Percentiles rank a stretch among this genome's conserved stretches.
phyloP scores from a whole-genome alignment of 2,888 invertebrate species.

The Augochlorella aurata region DNA sequence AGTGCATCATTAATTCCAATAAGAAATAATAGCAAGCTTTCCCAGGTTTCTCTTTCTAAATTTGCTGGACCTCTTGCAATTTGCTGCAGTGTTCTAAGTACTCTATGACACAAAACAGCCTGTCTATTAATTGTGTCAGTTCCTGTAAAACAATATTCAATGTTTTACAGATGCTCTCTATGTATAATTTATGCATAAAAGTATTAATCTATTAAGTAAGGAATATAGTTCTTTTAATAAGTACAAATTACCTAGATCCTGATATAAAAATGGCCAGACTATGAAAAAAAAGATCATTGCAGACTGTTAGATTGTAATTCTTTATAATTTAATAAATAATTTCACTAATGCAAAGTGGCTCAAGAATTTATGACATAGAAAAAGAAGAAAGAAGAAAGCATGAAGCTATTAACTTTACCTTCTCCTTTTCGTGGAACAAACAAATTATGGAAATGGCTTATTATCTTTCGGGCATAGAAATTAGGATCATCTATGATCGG shows the following conservation, averaged over 20 bases:
- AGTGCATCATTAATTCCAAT: slow-evolving; percentile 95
- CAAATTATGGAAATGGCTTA: slow-evolving; percentile 95
- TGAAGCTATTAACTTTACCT: slow-evolving; percentile 84
- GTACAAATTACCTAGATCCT: slow-evolving; percentile 89
- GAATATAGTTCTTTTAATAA: slow-evolving; percentile 39
- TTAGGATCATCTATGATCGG: slow-evolving; percentile 95
- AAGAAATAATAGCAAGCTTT: slow-evolving; percentile 92
- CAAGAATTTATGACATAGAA: background rate
- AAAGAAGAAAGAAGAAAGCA: background rate
- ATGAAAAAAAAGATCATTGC: slow-evolving; percentile 82
- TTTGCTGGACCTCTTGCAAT: slow-evolving; percentile 89
- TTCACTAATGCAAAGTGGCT: background rate
- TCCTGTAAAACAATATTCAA: slow-evolving; percentile 83
- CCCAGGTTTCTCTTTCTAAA: slow-evolving; percentile 95
- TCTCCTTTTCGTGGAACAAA: slow-evolving; percentile 96
- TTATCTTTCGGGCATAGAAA: slow-evolving; percentile 93
- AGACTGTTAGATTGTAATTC: slow-evolving; percentile 19
- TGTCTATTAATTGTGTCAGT: slow-evolving; percentile 95
- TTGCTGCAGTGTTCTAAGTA: slow-evolving; percentile 92
- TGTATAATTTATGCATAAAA: background rate
- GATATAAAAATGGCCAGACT: slow-evolving; percentile 95
- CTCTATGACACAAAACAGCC: slow-evolving; percentile 95
- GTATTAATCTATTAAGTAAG: slow-evolving; percentile 30
- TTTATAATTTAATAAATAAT: background rate
- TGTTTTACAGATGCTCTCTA: slow-evolving; percentile 18